These are phyloP conservation scores for Metopia argyrocephala DNA, from an alignment of 2,888 invertebrate species.

Conservation along the genomic window DNA sequence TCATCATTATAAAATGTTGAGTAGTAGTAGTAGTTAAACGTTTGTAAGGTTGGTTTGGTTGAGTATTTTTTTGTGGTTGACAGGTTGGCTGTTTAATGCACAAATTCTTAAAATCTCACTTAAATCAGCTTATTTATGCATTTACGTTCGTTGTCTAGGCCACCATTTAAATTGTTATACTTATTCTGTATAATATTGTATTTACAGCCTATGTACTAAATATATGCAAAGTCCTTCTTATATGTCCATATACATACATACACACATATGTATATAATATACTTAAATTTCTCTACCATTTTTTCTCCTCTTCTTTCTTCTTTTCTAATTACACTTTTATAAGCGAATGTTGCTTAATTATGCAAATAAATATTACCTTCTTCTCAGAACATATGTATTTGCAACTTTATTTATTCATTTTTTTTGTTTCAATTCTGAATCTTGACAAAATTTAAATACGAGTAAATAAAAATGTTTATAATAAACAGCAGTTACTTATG, in stretches of 20 bases:
- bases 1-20: constrained; percentile 69
- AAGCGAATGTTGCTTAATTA: constrained; percentile 44
- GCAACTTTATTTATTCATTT: not conserved
- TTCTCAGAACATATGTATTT: constrained; percentile 9
- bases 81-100: not conserved
- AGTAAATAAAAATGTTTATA: not conserved
- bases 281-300: not conserved
- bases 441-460: constrained; percentile 27
- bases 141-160: not conserved
- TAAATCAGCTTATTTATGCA: too few relatives aligned
- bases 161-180: not conserved
- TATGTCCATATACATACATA: not conserved
- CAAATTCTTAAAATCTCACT: too few relatives aligned
- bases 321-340: not conserved
- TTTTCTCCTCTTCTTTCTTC: not conserved
- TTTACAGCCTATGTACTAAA: not conserved
- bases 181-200: not conserved
- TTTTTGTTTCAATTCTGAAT: not conserved
- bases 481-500: not conserved
- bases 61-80: too few relatives aligned
- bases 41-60: too few relatives aligned
- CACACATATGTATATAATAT: too few relatives aligned
- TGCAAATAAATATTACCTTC: constrained; percentile 56
- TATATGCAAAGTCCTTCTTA: not conserved
- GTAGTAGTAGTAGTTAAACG: constrained; percentile 71